Percentiles rank a stretch among this genome's conserved stretches.
Evolutionary conservation across 2,888 invertebrate genomes (phyloP).

Genomic region (Dasysyrphus tricinctus): DNA sequence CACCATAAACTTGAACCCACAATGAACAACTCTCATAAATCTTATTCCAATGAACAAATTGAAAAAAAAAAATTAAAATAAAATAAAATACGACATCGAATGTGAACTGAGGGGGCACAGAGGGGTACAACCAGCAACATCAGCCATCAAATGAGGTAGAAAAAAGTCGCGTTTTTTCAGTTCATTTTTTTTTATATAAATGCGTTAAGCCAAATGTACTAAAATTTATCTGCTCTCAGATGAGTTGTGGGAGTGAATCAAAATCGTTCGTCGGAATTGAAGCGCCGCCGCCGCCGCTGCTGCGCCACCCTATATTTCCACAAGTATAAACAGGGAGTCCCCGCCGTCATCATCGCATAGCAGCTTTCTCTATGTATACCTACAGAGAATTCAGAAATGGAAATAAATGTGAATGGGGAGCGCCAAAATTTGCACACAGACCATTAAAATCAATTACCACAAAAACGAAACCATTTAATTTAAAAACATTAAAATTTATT

Average conservation of each 20-base stretch:
- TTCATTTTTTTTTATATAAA: conserved; percentile 43
- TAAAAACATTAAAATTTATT: conserved; percentile 77
- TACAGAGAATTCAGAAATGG: conserved; percentile 44
- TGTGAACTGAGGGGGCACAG: conserved; percentile 32
- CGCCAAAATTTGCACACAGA: conserved; percentile 76
- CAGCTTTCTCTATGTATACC: neutral
- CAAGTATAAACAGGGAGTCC: conserved; percentile 38
- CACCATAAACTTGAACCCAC: conserved; percentile 76
- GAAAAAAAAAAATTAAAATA: conserved; percentile 57
- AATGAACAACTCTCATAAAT: conserved; percentile 73
- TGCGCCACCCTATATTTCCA: conserved; percentile 55
- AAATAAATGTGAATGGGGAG: conserved; percentile 68
- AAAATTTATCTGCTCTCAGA: conserved; percentile 74
- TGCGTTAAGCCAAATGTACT: conserved; percentile 75
- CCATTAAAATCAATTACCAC: conserved; percentile 78
- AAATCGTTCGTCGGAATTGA: conserved; percentile 68
- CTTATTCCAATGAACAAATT: conserved; percentile 74
- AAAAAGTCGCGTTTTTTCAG: conserved; percentile 49
- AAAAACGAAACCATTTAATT: conserved; percentile 78
- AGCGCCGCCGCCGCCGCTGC: conserved; percentile 48
- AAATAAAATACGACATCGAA: conserved; percentile 56
- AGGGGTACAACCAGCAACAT: conserved; percentile 45
- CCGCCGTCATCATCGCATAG: neutral
- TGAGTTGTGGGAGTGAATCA: conserved; percentile 76
- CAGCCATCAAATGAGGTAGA: conserved; percentile 74